Percentiles rank a stretch among this genome's conserved stretches.
Conservation (phyloP, 1,140 invertebrate species). For the Zaprionus camerounensis region DNA sequence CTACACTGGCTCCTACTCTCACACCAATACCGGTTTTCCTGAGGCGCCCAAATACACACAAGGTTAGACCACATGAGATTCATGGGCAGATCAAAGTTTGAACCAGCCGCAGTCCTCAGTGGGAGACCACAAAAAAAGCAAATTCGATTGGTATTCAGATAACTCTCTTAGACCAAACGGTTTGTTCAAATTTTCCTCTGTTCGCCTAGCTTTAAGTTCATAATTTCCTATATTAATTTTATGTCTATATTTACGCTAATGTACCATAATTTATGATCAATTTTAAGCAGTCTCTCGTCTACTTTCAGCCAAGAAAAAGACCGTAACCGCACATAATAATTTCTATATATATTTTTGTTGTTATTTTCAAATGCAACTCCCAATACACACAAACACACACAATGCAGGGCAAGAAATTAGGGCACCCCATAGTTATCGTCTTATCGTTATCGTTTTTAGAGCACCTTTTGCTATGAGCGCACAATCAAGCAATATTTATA, state of each 20-base stretch:
- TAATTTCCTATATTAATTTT: slow-evolving; percentile 18
- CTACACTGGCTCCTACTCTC: slow-evolving; percentile 59
- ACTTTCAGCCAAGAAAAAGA: slow-evolving; percentile 60
- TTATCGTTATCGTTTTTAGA: slow-evolving; percentile 44
- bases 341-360: slow-evolving; percentile 17
- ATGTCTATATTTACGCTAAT: slow-evolving; percentile 48
- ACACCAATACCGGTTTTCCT: slow-evolving; percentile 80
- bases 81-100: slow-evolving; percentile 65
- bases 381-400: slow-evolving; percentile 24
- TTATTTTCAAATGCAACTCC: slow-evolving; percentile 27
- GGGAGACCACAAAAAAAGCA: slow-evolving; percentile 1
- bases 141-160: background rate
- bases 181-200: slow-evolving; percentile 54
- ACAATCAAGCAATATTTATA: slow-evolving; percentile 46
- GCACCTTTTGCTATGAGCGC: slow-evolving; percentile 52
- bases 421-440: slow-evolving; percentile 37
- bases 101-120: slow-evolving; percentile 46
- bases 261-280: slow-evolving; percentile 43
- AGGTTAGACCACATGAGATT: slow-evolving; percentile 76
- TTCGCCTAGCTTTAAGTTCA: slow-evolving; percentile 41
- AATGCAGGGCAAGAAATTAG: slow-evolving; percentile 34
- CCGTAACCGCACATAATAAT: slow-evolving; percentile 36
- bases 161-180: slow-evolving; percentile 1
- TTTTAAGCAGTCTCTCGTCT: slow-evolving; percentile 61
- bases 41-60: slow-evolving; percentile 70